Conservation (phyloP, 1,140 invertebrate genomes). For the Drosophila parvula region DNA sequence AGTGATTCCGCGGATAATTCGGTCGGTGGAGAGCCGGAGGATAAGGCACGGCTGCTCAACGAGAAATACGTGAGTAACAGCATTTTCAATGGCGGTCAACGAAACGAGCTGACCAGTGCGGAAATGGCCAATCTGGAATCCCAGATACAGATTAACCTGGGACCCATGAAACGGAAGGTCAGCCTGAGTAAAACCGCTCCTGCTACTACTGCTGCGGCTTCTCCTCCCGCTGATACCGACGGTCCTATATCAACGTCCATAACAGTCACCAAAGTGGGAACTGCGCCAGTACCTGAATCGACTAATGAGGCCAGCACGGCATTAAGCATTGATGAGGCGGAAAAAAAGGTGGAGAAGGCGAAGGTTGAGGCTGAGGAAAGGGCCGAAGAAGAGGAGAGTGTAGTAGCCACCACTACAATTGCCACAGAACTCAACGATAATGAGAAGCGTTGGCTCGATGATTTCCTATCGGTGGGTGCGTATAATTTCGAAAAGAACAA, state of each 20-base stretch:
- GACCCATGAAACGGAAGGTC: constrained; percentile 52
- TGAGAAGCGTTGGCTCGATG: constrained; percentile 82
- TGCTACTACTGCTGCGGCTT: constrained; percentile 3
- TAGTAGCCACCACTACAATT: constrained; percentile 26
- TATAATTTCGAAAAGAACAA: constrained; percentile 76
- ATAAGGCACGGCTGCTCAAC: constrained; percentile 52
- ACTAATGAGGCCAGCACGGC: constrained; percentile 67
- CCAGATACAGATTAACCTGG: constrained; percentile 66
- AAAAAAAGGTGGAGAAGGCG: constrained; percentile 10
- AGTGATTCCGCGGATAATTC: constrained; percentile 56
- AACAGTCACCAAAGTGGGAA: constrained; percentile 17
- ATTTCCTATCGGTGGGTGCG: constrained; percentile 79
- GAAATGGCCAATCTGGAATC: constrained; percentile 76
- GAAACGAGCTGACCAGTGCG: constrained; percentile 72
- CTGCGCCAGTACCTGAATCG: constrained; percentile 28
- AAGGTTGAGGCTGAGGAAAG: neutral
- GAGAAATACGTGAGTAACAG: constrained; percentile 79
- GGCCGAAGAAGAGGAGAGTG: constrained; percentile 24
- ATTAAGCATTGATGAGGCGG: constrained; percentile 76
- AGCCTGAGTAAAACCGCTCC: constrained; percentile 32
- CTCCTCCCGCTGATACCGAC: constrained; percentile 12
- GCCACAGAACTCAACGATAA: constrained; percentile 75
- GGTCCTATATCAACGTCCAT: constrained; percentile 19
- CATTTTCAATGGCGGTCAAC: constrained; percentile 77
- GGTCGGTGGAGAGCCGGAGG: constrained; percentile 36